These are phyloP conservation scores for Novumbra hubbsi DNA, from an alignment of 2,797 vertebrate species.

Conservation along the genomic window DNA sequence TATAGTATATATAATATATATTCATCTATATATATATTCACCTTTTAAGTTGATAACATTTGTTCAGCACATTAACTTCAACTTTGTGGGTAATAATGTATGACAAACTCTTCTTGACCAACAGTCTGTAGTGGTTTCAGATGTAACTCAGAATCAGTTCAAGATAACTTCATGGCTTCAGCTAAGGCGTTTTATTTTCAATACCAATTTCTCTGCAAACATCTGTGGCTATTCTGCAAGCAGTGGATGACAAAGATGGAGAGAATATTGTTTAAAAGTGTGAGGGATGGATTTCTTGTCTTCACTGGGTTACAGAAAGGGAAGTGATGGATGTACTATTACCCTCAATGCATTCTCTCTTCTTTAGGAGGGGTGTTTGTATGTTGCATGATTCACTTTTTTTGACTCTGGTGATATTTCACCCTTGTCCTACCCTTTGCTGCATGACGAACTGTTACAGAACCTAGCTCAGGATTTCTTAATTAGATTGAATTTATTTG, in stretches of 20 bases:
- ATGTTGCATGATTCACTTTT: conserved; percentile 69
- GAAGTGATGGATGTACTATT: conserved; percentile 75
- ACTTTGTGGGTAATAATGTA: too few species aligned
- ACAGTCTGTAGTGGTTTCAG: too few species aligned
- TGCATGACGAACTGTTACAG: conserved; percentile 41
- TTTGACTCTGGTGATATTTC: conserved; percentile 63
- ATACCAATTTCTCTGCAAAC: conserved; percentile 66
- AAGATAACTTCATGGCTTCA: too few species aligned
- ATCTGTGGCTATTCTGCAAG: conserved; percentile 64
- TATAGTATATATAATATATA: too few species aligned
- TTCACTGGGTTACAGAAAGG: conserved; percentile 60
- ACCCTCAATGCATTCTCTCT: conserved; percentile 58
- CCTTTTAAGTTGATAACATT: too few species aligned
- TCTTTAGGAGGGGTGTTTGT: conserved; percentile 60
- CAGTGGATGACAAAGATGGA: conserved; percentile 68
- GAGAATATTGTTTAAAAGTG: conserved; percentile 70
- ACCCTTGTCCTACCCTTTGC: conserved; percentile 37
- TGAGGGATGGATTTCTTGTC: conserved; percentile 77
- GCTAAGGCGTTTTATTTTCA: background rate
- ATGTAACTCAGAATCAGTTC: too few species aligned
- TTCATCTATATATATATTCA: too few species aligned
- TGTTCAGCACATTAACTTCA: too few species aligned
- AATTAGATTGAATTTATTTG: conserved; percentile 49
- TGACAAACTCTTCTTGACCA: too few species aligned
- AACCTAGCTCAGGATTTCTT: conserved; percentile 52